Evolutionary conservation across 2,113 vertebrate genomes (phyloP), one percentile per base, ranked within the genome.

Genomic region (Trematomus loennbergii): DNA sequence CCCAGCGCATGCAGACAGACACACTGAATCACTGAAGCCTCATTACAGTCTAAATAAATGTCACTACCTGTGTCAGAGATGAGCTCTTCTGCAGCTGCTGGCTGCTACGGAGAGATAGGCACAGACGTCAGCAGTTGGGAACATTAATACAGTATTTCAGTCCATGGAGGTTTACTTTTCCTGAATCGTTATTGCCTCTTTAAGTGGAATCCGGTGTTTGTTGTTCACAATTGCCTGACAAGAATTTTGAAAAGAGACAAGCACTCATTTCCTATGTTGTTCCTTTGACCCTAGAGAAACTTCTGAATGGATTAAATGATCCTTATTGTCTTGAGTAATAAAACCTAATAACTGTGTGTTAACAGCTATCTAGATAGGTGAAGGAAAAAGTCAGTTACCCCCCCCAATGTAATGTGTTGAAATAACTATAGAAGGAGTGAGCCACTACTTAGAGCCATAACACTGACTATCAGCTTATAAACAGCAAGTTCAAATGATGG

Each of bases 71-170:
- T 84, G 78, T 81, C 69, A 68, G 65, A 58, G 79, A 79, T 9
- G 68, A 83, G 85, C 65, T 61, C 69, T 61, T 76, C 79, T 70
- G 76, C 77, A 85, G 82, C 68, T 64, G 71, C 70, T 62, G 50
- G 58, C 52, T 43, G 70, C 25, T 43, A 53, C 1, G 1, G 12
- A 46, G 52, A 25, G 6, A 57, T 12, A 0, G 0, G 12, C 64
- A 58, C 33, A 36, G 46, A 73, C 53, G 45, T 83, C 64, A 84
- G 75, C 63, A 29, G 18, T 18, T 9, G 9, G 53, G 57, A 66
- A 54, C 16, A 57, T 75, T 25, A 2, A 53, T 65, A 77, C 40
- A 46, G 48, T 29, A 3, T 49, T 20, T 48, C 13, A 45, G 69
- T 20, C 7, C n/a, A 0, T 7, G 2, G 18, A 1, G 18, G 17